phyloP scores from a whole-genome alignment of 2,888 invertebrate genomes.

The Mythimna vitellina region DNA sequence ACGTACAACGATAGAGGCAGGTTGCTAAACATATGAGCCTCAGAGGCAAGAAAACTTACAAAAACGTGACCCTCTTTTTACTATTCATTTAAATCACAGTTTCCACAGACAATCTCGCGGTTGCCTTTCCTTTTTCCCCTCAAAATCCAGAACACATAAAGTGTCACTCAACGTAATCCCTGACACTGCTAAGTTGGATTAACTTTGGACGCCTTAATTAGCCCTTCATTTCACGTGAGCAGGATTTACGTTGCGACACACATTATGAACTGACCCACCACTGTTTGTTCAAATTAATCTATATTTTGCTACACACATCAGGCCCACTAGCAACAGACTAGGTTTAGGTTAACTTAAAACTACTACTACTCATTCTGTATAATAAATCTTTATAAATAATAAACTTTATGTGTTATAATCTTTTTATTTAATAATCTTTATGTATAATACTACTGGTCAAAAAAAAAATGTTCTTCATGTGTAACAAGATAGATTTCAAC shows the following conservation, averaged over 20 bases:
- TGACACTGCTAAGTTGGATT: constrained; percentile 18
- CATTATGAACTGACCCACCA: background rate
- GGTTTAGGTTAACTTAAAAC: no score
- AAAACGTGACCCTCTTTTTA: background rate
- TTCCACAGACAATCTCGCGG: background rate
- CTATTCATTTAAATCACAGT: background rate
- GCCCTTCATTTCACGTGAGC: constrained; percentile 3
- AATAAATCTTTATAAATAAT: no score
- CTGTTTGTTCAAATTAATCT: background rate
- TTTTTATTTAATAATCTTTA: no score
- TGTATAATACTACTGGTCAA: no score
- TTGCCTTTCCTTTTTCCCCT: background rate
- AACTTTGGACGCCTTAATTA: constrained; percentile 33
- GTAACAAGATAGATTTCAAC: no score
- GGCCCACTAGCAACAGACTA: no score
- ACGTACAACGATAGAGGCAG: no score
- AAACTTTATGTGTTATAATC: no score
- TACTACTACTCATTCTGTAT: no score
- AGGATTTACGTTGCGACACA: background rate
- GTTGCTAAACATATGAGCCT: background rate
- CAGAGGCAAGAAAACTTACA: background rate
- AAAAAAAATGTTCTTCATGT: no score
- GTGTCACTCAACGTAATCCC: constrained; percentile 50
- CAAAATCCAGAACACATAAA: constrained; percentile 33
- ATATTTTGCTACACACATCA: no score